phyloP scores from a whole-genome alignment of 2,797 vertebrate species.

The Urophycis tenuis region DNA sequence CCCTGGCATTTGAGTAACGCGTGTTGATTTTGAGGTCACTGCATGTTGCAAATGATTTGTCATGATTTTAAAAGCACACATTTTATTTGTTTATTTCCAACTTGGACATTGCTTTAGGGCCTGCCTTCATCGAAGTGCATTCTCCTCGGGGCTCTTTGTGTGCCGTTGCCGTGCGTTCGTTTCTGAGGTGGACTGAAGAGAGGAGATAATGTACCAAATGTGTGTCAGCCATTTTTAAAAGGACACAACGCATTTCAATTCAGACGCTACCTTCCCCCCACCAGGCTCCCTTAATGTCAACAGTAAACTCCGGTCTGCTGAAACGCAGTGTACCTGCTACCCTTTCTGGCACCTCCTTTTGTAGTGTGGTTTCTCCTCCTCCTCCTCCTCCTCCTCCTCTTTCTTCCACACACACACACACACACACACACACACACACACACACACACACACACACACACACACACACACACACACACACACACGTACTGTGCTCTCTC shows the following conservation, averaged over 20 bases:
- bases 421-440: background rate
- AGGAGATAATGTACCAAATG: background rate
- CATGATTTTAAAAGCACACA: constrained; percentile 25
- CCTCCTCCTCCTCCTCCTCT: too few species aligned
- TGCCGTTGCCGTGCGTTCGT: background rate
- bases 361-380: too few species aligned
- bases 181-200: background rate
- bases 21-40: constrained; percentile 26
- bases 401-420: background rate
- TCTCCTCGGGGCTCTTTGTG: background rate
- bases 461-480: too few species aligned
- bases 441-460: background rate
- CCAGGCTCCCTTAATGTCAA: too few species aligned
- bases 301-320: too few species aligned
- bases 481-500: background rate
- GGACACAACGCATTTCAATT: too few species aligned
- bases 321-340: too few species aligned
- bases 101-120: constrained; percentile 10
- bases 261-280: too few species aligned
- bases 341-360: too few species aligned
- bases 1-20: constrained; percentile 37
- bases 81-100: background rate
- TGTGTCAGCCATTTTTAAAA: too few species aligned
- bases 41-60: constrained; percentile 26
- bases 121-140: background rate